These are phyloP conservation scores for Orchestes rusci DNA, from an alignment of 2,888 invertebrate species.

Conservation along the genomic window DNA sequence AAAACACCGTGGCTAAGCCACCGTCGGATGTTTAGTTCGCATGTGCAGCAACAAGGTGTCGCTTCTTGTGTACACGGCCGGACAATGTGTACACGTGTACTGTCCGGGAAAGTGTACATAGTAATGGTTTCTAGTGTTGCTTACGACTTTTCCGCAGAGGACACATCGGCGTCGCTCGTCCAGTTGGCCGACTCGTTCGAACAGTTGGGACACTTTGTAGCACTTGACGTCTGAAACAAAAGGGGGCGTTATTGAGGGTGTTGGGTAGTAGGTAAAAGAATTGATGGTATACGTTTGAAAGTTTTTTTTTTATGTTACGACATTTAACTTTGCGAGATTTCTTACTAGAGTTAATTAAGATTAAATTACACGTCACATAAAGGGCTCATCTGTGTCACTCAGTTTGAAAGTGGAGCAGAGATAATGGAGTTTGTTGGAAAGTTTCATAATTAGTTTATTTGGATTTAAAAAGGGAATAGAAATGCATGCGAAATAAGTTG, in stretches of 20 bases:
- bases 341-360: no score
- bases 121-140: constrained; percentile 55
- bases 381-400: no score
- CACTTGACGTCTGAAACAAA: constrained; percentile 50
- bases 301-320: no score
- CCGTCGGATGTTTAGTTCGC: constrained; percentile 50
- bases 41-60: constrained; percentile 53
- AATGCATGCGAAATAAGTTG: no score
- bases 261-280: no score
- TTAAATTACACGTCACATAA: no score
- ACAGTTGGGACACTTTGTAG: constrained; percentile 51
- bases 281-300: no score
- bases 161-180: constrained; percentile 53
- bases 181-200: constrained; percentile 51
- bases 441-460: no score
- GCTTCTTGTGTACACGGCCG: constrained; percentile 53
- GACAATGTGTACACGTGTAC: constrained; percentile 52
- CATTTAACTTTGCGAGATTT: no score
- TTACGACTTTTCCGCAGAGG: constrained; percentile 55
- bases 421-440: no score
- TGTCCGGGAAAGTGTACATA: constrained; percentile 56
- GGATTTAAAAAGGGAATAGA: no score
- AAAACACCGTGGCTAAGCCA: constrained; percentile 38
- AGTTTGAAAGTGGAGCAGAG: no score
- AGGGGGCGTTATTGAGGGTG: constrained; percentile 15